phyloP scores from a whole-genome alignment of 1,140 invertebrate genomes.

The Parasteatoda tepidariorum region DNA sequence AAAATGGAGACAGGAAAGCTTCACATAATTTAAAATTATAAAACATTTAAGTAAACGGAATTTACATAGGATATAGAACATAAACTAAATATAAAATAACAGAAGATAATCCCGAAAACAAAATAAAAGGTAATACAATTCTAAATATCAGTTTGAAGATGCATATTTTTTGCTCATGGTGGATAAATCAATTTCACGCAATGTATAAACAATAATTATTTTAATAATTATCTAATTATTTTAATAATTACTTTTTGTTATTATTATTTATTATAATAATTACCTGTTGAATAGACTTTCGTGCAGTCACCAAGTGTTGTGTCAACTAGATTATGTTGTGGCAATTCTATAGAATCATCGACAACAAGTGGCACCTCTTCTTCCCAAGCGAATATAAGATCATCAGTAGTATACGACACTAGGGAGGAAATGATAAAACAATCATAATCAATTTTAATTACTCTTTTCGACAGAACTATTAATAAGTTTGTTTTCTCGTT shows the following conservation, averaged over 20 bases:
- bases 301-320: conserved; percentile 67
- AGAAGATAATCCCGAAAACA: neutral
- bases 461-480: too few species aligned
- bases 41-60: too few species aligned
- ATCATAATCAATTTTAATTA: too few species aligned
- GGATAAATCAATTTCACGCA: too few species aligned
- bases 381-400: conserved; percentile 69
- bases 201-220: neutral
- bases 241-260: neutral
- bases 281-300: conserved; percentile 67
- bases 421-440: too few species aligned
- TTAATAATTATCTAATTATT: too few species aligned
- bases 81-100: neutral
- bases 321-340: conserved; percentile 67
- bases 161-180: too few species aligned
- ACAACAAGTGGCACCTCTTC: conserved; percentile 67
- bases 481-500: too few species aligned
- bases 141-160: too few species aligned
- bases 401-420: conserved; percentile 69
- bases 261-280: neutral
- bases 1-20: too few species aligned
- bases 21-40: too few species aligned
- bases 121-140: neutral
- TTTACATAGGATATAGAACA: too few species aligned
- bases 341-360: conserved; percentile 66